These are phyloP conservation scores for Ormyrus pomaceus DNA, from an alignment of 2,888 invertebrate genomes.

Conservation along the genomic window DNA sequence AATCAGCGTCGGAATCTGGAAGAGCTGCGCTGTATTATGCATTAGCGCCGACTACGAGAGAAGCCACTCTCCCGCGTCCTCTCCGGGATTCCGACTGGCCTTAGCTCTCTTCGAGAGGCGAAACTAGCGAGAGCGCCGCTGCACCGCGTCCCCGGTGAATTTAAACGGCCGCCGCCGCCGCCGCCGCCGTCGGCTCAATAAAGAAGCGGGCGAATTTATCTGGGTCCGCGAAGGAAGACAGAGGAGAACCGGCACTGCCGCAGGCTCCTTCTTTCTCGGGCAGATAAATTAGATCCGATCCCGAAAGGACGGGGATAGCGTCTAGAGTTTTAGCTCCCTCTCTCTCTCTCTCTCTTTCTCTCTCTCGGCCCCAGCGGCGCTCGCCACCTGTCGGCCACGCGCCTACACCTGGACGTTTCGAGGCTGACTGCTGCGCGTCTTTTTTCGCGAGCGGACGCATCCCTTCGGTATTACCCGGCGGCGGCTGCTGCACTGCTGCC, in stretches of 20 bases:
- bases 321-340: no score
- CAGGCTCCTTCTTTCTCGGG: slow-evolving; percentile 54
- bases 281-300: slow-evolving; percentile 69
- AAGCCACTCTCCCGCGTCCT: slow-evolving; percentile 21
- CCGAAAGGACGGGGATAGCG: slow-evolving; percentile 44
- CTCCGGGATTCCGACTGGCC: neutral
- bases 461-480: slow-evolving; percentile 1
- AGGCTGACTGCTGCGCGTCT: neutral
- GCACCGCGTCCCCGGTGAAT: slow-evolving; percentile 8
- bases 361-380: slow-evolving; percentile 56
- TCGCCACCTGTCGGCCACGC: slow-evolving; percentile 72
- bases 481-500: slow-evolving; percentile 7
- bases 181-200: slow-evolving; percentile 20
- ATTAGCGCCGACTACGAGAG: slow-evolving; percentile 24
- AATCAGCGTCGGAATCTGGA: no score
- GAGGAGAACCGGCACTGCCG: slow-evolving; percentile 49
- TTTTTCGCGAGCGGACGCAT: neutral
- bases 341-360: neutral
- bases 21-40: neutral
- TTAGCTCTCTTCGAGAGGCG: neutral
- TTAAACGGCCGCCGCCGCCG: neutral
- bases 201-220: slow-evolving; percentile 47
- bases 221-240: slow-evolving; percentile 41
- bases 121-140: slow-evolving; percentile 15
- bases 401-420: slow-evolving; percentile 68